A percentile compares a stretch with the other conserved stretches of the same genome.
phyloP scores from a whole-genome alignment of 30 jellyfish, hydroid and myxozoan genomes.

The Sanderia malayensis region DNA sequence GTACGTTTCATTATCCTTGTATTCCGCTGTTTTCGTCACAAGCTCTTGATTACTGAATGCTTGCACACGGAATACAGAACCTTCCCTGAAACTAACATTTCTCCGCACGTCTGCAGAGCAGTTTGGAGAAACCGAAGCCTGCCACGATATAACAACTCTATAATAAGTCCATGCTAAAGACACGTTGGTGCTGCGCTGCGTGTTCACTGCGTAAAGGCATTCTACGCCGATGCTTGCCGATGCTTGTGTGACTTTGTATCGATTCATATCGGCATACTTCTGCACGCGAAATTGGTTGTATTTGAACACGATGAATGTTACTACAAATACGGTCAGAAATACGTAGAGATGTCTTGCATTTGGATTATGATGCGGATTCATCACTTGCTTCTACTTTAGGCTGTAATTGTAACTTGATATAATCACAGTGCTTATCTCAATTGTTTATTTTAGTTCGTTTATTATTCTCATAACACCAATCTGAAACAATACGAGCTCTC shows the following conservation, averaged over 20 bases:
- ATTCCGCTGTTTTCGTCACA: slow-evolving; percentile 54
- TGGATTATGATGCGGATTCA: slow-evolving; percentile 1
- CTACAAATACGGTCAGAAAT: slow-evolving; percentile 4
- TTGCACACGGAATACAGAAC: slow-evolving; percentile 77
- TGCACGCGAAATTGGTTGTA: slow-evolving; percentile 2
- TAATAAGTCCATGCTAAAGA: slow-evolving; percentile 61
- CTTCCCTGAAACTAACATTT: slow-evolving; percentile 35
- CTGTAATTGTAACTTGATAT: too few species aligned
- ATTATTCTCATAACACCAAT: too few species aligned
- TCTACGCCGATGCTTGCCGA: neutral
- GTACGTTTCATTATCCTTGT: slow-evolving; percentile 66
- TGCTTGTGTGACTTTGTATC: neutral
- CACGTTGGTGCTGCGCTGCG: slow-evolving; percentile 11
- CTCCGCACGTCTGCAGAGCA: slow-evolving; percentile 55
- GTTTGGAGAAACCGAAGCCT: slow-evolving; percentile 61
- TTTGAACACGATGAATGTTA: slow-evolving; percentile 17
- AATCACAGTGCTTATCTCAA: too few species aligned
- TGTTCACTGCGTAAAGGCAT: slow-evolving; percentile 32
- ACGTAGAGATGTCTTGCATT: slow-evolving; percentile 7
- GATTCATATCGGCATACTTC: neutral
- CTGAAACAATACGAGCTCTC: too few species aligned
- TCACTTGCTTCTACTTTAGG: neutral
- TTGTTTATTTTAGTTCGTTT: too few species aligned
- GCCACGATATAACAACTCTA: slow-evolving; percentile 40
- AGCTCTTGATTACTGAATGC: slow-evolving; percentile 83